These are phyloP conservation scores for Andricus grossulariae DNA, from an alignment of 1,140 invertebrate species.

Conservation along the genomic window DNA sequence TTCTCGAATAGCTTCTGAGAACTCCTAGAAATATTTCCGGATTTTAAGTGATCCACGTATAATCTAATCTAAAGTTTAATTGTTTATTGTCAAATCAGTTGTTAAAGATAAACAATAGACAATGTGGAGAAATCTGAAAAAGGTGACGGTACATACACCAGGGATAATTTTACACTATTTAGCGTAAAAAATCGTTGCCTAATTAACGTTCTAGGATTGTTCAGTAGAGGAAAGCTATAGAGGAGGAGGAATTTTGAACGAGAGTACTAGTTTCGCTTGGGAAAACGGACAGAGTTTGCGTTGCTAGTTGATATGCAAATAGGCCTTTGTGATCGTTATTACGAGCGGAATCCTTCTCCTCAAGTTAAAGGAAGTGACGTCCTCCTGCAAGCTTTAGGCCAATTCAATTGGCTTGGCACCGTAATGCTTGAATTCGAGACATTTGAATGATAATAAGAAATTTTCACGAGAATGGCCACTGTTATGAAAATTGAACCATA, in stretches of 20 bases:
- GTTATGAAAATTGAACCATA: neutral
- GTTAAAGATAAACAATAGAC: neutral
- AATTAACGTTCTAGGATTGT: constrained; percentile 23
- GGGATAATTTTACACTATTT: neutral
- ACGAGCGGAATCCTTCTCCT: constrained; percentile 32
- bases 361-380: neutral
- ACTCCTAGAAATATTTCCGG: too few species aligned
- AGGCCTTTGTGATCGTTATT: constrained; percentile 53
- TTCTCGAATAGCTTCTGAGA: too few species aligned
- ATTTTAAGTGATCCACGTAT: too few species aligned
- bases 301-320: constrained; percentile 57
- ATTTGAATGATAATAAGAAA: constrained; percentile 24
- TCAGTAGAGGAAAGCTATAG: neutral
- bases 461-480: neutral
- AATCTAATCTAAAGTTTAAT: too few species aligned
- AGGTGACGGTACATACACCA: neutral
- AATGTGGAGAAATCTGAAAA: neutral
- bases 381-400: constrained; percentile 3
- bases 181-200: constrained; percentile 12
- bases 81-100: too few species aligned
- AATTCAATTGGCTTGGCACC: constrained; percentile 11
- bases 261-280: constrained; percentile 1
- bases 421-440: constrained; percentile 9
- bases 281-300: constrained; percentile 31
- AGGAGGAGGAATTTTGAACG: neutral